These are phyloP conservation scores for Enteromius viviparus DNA, from an alignment of 2,797 vertebrate genomes.

Conservation along the genomic window DNA sequence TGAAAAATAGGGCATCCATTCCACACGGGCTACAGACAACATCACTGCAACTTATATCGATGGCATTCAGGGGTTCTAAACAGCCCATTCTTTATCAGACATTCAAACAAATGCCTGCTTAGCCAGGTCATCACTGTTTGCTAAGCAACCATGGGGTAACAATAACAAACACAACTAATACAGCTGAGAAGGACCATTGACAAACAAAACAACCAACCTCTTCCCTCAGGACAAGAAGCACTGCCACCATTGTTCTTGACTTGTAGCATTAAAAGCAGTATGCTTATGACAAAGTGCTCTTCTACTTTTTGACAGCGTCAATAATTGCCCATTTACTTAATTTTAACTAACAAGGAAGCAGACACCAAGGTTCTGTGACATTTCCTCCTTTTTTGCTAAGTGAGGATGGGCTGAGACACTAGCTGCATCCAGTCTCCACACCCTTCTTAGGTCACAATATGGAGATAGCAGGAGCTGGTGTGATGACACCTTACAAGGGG, in stretches of 20 bases:
- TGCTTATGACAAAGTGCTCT: background rate
- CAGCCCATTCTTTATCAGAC: constrained; percentile 20
- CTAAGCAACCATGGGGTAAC: constrained; percentile 52
- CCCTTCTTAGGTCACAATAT: constrained; percentile 6
- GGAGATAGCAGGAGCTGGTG: constrained; percentile 20
- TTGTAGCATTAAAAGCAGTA: background rate
- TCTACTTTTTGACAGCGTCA: background rate
- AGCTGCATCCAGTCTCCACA: background rate
- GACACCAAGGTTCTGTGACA: background rate
- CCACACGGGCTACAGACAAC: background rate
- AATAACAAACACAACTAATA: constrained; percentile 47
- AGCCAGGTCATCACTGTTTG: constrained; percentile 22
- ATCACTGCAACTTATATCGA: background rate
- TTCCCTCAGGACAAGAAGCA: background rate
- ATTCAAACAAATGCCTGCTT: constrained; percentile 30
- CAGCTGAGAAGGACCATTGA: constrained; percentile 14
- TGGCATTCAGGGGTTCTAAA: constrained; percentile 18
- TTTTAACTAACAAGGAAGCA: background rate
- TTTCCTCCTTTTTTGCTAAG: background rate
- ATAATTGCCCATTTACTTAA: background rate
- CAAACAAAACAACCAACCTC: constrained; percentile 7
- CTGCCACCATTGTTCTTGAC: background rate
- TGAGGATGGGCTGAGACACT: background rate
- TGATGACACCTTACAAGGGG: background rate
- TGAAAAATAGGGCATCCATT: background rate